phyloP scores from a whole-genome alignment of 2,797 vertebrate genomes.

The Emys orbicularis region DNA sequence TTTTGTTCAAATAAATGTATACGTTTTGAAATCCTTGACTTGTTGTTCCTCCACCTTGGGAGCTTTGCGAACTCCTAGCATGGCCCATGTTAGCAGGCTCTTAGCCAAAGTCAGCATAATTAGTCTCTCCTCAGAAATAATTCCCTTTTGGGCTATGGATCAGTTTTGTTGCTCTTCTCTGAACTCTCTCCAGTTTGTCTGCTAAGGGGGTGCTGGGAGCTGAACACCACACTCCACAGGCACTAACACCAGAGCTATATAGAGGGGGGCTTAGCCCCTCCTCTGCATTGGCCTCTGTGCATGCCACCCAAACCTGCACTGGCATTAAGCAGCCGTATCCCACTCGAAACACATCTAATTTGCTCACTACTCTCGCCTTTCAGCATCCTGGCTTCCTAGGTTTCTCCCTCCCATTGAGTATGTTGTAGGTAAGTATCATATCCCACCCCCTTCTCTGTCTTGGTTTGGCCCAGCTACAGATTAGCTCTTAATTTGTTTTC shows the following conservation, averaged over 20 bases:
- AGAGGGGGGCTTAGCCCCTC: neutral
- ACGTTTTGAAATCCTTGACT: neutral
- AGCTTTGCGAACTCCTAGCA: neutral
- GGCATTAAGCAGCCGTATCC: neutral
- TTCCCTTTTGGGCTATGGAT: neutral
- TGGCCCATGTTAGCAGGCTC: neutral
- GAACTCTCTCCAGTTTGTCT: neutral
- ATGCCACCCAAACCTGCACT: neutral
- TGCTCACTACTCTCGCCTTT: rapidly evolving
- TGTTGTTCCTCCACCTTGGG: neutral
- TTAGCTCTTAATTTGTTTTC: neutral
- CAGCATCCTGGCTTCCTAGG: neutral
- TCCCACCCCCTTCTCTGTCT: neutral
- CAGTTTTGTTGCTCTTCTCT: neutral
- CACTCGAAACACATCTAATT: neutral
- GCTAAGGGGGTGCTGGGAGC: neutral
- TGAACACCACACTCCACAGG: neutral
- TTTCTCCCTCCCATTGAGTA: neutral
- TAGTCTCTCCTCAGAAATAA: neutral
- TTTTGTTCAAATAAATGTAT: neutral
- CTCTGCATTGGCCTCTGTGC: neutral
- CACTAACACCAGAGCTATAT: neutral
- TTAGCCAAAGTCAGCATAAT: neutral
- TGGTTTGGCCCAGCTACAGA: neutral
- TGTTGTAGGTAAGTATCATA: rapidly evolving